Evolutionary conservation across 1,140 invertebrate species (phyloP).

Genomic region (Solenopsis invicta): DNA sequence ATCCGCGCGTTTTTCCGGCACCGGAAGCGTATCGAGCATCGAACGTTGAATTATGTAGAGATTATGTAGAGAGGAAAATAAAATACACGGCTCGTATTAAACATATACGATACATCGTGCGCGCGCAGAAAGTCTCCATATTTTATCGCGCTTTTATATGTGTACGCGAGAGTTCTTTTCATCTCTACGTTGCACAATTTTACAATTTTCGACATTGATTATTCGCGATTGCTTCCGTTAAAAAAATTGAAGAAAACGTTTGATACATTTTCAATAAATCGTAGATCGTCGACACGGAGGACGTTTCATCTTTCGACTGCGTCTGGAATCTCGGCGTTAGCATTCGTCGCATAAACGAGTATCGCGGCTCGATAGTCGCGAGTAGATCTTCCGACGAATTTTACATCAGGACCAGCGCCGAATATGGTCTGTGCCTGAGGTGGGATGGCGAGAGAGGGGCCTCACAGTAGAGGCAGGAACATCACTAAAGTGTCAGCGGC

Average conservation of each 20-base stretch:
- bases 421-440: slow-evolving; percentile 68
- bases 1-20: slow-evolving; percentile 17
- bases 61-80: background rate
- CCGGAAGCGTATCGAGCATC: background rate
- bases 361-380: slow-evolving; percentile 39
- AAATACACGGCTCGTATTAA: background rate
- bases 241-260: slow-evolving; percentile 14
- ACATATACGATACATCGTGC: background rate
- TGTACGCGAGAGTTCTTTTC: background rate
- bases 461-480: slow-evolving; percentile 76
- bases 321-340: slow-evolving; percentile 4
- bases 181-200: background rate
- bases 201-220: background rate
- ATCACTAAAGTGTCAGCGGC: slow-evolving; percentile 84
- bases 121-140: background rate
- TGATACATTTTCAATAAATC: background rate
- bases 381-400: slow-evolving; percentile 73
- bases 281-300: background rate
- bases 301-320: background rate
- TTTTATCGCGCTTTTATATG: background rate
- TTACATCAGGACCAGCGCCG: slow-evolving; percentile 68
- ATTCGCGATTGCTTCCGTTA: background rate
- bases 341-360: slow-evolving; percentile 26
- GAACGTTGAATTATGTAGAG: slow-evolving; percentile 6
- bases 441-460: slow-evolving; percentile 14